Evolutionary conservation across 2,888 invertebrate genomes (phyloP), one percentile per base, ranked within the genome.

Genomic region (Epinotia ramella): DNA sequence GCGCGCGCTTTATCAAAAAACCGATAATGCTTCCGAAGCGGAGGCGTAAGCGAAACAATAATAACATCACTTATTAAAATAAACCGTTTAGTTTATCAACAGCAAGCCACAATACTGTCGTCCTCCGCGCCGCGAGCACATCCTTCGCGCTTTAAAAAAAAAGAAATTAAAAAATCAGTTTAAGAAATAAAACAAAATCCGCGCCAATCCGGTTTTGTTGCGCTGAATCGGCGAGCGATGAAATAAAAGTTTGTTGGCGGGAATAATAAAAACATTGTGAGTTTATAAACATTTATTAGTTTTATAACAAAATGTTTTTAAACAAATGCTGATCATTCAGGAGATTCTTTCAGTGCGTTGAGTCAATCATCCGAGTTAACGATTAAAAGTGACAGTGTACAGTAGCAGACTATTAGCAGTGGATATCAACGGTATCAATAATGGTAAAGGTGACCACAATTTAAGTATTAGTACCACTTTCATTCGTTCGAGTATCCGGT

Each of bases 1-100:
- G 86, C 89, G 90, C 90, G 91, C 90, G 90, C 87, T 90, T 90
- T 91, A 91, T 92, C 88, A 89, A 91, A 87, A 85, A 77, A 73
- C 83, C 87, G 89, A 90, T 88, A 91, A 89, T 85, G 85, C 82
- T 81, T 82, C 79, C 82, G 81, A 80, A 81, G 81, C 84, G 77
- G 60, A 79, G 73, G 79, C 79, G 84, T 83, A 82, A 83, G 82
- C 82, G 84, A 87, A 88, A 89, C 86, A 87, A 86, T 85, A 90
- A 89, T 85, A 87, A 89, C 86, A 87, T 86, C 85, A 90, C 88
- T 87, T 90, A 91, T 87, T 90, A 91, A 89, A 87, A 86, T 80
- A 83, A 81, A 80, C 79, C 81, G 63, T 79, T 81, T 86, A 84
- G 63, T 79, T 81, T 86, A 84, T 84, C 82, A 81, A 81, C 80